A percentile compares a stretch with the other conserved stretches of the same genome.
These are phyloP conservation scores for Copidosoma floridanum DNA, from an alignment of 1,140 invertebrate species.

Conservation along the genomic window DNA sequence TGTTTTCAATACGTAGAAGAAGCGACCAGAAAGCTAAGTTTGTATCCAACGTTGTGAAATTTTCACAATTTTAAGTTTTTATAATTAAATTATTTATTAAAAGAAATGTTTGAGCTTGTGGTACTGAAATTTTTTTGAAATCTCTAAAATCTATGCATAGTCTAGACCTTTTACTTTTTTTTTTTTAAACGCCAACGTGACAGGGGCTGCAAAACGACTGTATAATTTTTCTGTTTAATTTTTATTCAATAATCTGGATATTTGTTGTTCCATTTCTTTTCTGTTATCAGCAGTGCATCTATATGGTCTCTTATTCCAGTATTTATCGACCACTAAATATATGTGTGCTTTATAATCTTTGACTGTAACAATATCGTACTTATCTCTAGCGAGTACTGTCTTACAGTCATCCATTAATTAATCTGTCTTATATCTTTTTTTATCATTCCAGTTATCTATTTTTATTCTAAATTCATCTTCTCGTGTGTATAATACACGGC, in stretches of 20 bases:
- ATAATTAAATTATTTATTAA: slow-evolving; percentile 2
- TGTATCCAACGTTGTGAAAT: not conserved
- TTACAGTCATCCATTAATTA: slow-evolving; percentile 14
- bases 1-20: not conserved
- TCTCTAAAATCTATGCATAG: no score
- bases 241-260: no score
- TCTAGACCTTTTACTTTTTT: no score
- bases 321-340: slow-evolving; percentile 7
- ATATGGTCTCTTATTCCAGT: not conserved
- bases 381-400: slow-evolving; percentile 22
- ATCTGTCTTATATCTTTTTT: slow-evolving; percentile 12
- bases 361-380: slow-evolving; percentile 21
- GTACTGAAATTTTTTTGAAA: no score
- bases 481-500: no score
- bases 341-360: slow-evolving; percentile 22
- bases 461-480: slow-evolving; percentile 6
- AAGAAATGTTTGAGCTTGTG: not conserved
- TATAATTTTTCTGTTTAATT: not conserved
- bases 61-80: no score
- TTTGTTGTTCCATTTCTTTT: slow-evolving; percentile 9
- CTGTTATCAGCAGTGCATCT: not conserved
- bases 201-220: not conserved
- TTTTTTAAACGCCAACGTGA: not conserved
- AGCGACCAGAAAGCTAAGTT: not conserved
- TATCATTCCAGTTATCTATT: slow-evolving; percentile 4